Conservation (phyloP, 1,140 invertebrate species). For the Coenobita brevimanus region DNA sequence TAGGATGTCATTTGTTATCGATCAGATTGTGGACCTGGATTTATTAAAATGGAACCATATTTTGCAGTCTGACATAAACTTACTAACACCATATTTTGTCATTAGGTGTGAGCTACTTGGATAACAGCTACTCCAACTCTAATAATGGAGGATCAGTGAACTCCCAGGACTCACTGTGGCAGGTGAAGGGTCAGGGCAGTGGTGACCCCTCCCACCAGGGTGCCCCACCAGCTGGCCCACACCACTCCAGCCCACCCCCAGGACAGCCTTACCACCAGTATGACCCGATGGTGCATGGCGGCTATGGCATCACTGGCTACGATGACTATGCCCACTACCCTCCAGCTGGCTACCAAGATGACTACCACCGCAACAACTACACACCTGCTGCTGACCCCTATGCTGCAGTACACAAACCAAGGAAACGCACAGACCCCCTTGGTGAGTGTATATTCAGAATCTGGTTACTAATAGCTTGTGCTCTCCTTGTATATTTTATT, state of each 20-base stretch:
- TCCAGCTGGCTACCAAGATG: constrained; percentile 71
- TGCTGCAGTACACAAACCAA: constrained; percentile 88
- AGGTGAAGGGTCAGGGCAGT: constrained; percentile 80
- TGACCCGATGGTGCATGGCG: constrained; percentile 84
- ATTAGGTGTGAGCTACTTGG: constrained; percentile 84
- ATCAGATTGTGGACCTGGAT: no score
- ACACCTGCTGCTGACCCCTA: constrained; percentile 84
- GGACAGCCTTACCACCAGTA: constrained; percentile 79
- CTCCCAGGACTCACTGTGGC: constrained; percentile 95
- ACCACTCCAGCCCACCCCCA: constrained; percentile 43
- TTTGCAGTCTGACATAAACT: no score
- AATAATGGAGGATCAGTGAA: constrained; percentile 91
- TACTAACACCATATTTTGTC: no score
- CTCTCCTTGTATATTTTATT: neutral
- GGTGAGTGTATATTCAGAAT: constrained; percentile 69
- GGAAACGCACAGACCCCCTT: constrained; percentile 83
- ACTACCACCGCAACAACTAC: constrained; percentile 74
- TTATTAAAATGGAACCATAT: no score
- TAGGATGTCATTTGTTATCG: no score
- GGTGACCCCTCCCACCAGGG: constrained; percentile 39
- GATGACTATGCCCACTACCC: constrained; percentile 91
- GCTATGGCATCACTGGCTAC: constrained; percentile 80
- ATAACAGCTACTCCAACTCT: constrained; percentile 90
- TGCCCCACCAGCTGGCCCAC: constrained; percentile 27
- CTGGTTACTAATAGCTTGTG: neutral